Evolutionary conservation across 2,113 vertebrate species (phyloP).

Genomic region (Pachypanchax playfairii): DNA sequence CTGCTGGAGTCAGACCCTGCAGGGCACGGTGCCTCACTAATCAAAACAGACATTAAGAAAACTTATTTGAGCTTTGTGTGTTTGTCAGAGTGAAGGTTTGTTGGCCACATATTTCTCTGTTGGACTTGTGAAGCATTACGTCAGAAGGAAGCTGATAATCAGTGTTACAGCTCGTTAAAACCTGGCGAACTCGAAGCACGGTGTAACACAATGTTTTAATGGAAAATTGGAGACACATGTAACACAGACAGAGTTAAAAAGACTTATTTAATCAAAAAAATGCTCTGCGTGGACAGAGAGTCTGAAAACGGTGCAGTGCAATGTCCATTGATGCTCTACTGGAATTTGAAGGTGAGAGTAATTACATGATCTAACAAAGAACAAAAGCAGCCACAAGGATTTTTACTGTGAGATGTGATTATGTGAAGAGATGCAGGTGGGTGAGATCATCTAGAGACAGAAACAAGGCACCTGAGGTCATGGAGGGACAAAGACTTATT

Average conservation of each 20-base stretch:
- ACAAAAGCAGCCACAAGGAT: neutral
- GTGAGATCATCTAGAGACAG: too few relatives aligned
- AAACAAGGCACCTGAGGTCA: neutral
- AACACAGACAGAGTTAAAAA: too few relatives aligned
- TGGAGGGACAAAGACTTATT: neutral
- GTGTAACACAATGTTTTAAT: neutral
- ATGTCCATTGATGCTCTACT: too few relatives aligned
- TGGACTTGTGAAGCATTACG: neutral
- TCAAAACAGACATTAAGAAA: conserved; percentile 8
- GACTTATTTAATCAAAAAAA: neutral
- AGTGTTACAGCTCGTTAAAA: neutral
- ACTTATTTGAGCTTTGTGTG: neutral
- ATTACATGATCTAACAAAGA: too few relatives aligned
- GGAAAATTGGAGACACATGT: neutral
- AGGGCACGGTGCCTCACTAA: conserved; percentile 6
- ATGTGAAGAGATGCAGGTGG: neutral
- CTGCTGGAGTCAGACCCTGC: neutral
- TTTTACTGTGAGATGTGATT: neutral
- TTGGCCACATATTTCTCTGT: neutral
- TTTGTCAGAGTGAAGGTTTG: conserved; percentile 9
- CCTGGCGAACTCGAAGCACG: neutral
- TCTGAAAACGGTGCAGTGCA: neutral
- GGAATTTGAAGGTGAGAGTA: too few relatives aligned
- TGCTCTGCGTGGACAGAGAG: too few relatives aligned
- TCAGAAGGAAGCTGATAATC: conserved; percentile 5